Conservation (phyloP, 2,113 vertebrate species). For the Ceyx margarethae region DNA sequence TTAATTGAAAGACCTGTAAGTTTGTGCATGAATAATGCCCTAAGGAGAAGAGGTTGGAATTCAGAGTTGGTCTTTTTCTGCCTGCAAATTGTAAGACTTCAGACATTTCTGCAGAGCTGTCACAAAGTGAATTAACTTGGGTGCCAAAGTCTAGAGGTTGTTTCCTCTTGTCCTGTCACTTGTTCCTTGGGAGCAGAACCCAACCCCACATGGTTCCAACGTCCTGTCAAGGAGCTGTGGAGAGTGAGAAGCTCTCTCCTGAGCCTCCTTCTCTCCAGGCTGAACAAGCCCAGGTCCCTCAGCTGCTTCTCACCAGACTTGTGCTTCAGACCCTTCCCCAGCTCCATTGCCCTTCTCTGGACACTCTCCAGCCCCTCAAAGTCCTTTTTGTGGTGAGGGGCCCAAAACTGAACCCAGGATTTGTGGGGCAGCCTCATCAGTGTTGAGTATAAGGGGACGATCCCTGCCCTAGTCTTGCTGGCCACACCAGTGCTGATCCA, state of each 20-base stretch:
- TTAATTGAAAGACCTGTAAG: constrained; percentile 93
- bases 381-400: too few species aligned
- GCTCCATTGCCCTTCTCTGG: too few species aligned
- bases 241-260: background rate
- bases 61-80: background rate
- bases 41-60: background rate
- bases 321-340: too few species aligned
- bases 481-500: too few species aligned
- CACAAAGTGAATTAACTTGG: background rate
- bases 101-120: background rate
- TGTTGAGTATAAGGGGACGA: too few species aligned
- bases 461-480: too few species aligned
- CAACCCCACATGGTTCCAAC: background rate
- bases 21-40: background rate
- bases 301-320: background rate
- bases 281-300: background rate
- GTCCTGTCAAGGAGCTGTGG: background rate
- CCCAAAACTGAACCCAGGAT: too few species aligned
- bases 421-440: too few species aligned
- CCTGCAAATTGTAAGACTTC: background rate
- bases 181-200: too few species aligned
- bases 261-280: background rate
- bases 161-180: too few species aligned
- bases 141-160: background rate
- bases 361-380: too few species aligned